A percentile compares a stretch with the other conserved stretches of the same genome.
Evolutionary conservation across 2,888 invertebrate species (phyloP).

Genomic region (Harpalus rufipes): DNA sequence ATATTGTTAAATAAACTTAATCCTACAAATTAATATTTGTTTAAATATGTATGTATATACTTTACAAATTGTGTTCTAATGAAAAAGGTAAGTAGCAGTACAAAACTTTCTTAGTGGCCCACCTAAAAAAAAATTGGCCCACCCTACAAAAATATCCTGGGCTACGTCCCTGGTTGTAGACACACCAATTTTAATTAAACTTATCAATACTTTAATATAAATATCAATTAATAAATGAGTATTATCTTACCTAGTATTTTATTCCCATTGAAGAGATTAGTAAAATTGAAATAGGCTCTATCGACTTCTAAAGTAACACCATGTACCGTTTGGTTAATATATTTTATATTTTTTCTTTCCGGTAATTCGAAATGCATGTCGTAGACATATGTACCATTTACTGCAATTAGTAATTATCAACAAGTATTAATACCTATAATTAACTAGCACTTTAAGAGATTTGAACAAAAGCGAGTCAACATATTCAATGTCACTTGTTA

Average conservation of each 20-base stretch:
- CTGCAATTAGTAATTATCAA: conserved; percentile 12
- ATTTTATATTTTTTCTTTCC: background rate
- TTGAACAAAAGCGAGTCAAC: background rate
- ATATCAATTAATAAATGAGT: too few relatives aligned
- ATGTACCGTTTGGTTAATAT: conserved; percentile 6
- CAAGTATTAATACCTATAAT: background rate
- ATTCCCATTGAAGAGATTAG: conserved; percentile 73
- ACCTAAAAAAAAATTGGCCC: too few relatives aligned
- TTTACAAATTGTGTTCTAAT: too few relatives aligned
- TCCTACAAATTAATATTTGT: too few relatives aligned
- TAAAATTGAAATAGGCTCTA: conserved; percentile 67
- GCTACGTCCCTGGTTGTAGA: too few relatives aligned
- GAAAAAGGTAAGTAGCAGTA: too few relatives aligned
- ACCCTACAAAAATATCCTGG: too few relatives aligned
- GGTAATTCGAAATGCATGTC: conserved; percentile 22
- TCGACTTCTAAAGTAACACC: background rate
- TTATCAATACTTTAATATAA: too few relatives aligned
- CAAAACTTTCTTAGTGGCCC: too few relatives aligned
- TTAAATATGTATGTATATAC: too few relatives aligned
- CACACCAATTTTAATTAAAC: too few relatives aligned
- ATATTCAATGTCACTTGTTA: background rate
- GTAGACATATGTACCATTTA: conserved; percentile 31
- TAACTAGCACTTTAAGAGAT: background rate
- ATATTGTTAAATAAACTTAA: too few relatives aligned
- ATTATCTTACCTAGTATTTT: conserved; percentile 70